phyloP scores from a whole-genome alignment of 2,888 invertebrate genomes.

The Polyommatus icarus region DNA sequence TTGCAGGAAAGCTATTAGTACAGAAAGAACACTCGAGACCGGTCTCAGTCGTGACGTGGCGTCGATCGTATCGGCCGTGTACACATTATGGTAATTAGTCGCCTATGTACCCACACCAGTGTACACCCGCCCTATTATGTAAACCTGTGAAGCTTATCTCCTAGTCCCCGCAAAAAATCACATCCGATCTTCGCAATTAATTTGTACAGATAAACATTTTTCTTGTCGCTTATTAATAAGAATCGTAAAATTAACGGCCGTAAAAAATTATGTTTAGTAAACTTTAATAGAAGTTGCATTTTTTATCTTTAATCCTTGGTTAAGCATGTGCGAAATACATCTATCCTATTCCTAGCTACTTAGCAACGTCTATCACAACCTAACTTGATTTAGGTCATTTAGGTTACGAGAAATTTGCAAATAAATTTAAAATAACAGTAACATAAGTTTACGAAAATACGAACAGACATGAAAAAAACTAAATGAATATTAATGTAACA shows the following conservation, averaged over 20 bases:
- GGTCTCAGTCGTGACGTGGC: constrained; percentile 14
- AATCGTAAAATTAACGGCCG: background rate
- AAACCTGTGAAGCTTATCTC: constrained; percentile 29
- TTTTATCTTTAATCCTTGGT: background rate
- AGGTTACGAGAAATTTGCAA: background rate
- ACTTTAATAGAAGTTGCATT: background rate
- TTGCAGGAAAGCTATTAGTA: constrained; percentile 24
- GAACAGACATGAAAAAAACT: background rate
- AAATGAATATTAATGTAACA: background rate
- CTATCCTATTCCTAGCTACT: background rate
- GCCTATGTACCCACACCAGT: constrained; percentile 25
- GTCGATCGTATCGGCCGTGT: constrained; percentile 22
- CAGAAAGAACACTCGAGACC: constrained; percentile 20
- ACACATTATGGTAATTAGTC: constrained; percentile 31
- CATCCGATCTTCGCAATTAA: constrained; percentile 24
- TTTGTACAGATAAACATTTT: constrained; percentile 24
- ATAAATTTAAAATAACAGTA: background rate
- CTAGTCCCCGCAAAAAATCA: constrained; percentile 21
- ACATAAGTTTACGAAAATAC: background rate
- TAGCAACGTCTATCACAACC: background rate
- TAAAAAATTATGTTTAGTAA: background rate
- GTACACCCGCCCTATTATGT: constrained; percentile 27
- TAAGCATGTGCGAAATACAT: background rate
- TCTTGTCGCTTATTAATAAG: constrained; percentile 14
- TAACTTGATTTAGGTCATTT: background rate